These are phyloP conservation scores for Ceyx erithaca DNA, from an alignment of 2,797 vertebrate species.

Conservation along the genomic window DNA sequence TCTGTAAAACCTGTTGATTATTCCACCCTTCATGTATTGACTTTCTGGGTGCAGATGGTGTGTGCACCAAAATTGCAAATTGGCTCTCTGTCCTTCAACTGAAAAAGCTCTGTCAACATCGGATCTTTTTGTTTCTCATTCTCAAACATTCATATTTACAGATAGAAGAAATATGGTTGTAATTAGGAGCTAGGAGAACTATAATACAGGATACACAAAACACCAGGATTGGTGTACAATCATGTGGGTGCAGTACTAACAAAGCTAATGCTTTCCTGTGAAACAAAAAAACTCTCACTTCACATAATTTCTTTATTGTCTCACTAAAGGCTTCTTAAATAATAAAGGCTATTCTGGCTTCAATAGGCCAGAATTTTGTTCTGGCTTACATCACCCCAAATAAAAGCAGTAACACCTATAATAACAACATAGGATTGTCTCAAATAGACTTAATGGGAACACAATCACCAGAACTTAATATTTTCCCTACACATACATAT, in stretches of 20 bases:
- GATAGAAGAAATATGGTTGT: neutral
- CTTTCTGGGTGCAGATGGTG: conserved; percentile 3
- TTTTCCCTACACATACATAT: neutral
- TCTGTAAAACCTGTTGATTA: neutral
- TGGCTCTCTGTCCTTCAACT: neutral
- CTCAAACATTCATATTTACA: neutral
- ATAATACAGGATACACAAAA: neutral
- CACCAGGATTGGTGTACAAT: neutral
- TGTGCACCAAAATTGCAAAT: conserved; percentile 2
- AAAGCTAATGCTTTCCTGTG: neutral
- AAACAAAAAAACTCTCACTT: neutral
- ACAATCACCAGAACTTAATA: neutral
- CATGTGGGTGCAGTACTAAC: neutral
- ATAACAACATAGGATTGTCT: neutral
- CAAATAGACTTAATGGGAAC: neutral
- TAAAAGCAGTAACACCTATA: neutral
- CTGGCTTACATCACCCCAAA: neutral
- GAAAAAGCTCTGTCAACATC: neutral
- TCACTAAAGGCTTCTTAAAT: neutral
- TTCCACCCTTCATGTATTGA: conserved; percentile 20
- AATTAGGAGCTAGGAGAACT: neutral
- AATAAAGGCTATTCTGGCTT: neutral
- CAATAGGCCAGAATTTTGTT: neutral
- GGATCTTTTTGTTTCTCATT: neutral
- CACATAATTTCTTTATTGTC: neutral